phyloP scores from a whole-genome alignment of 1,140 invertebrate species.

The Physella acuta region DNA sequence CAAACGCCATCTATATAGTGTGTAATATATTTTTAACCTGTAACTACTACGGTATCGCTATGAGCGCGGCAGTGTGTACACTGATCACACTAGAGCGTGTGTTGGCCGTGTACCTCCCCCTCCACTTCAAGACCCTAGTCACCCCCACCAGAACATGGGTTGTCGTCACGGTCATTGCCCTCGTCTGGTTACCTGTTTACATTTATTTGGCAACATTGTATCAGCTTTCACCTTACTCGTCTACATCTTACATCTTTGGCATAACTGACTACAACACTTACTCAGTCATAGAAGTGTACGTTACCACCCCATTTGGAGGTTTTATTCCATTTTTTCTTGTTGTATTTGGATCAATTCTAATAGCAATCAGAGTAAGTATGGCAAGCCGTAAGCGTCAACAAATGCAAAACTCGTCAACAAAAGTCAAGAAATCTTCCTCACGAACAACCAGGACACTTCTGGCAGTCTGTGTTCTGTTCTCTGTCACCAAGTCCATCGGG shows the following conservation, averaged over 20 bases:
- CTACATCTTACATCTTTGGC: not conserved
- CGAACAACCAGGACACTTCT: slow-evolving; percentile 4
- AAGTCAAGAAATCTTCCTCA: not conserved
- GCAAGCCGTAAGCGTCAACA: not conserved
- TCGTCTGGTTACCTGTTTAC: not conserved
- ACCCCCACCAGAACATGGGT: slow-evolving; percentile 3
- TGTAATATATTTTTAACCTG: not conserved
- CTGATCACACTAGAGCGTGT: not conserved
- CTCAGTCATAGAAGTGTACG: not conserved
- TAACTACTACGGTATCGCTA: not conserved
- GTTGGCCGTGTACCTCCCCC: not conserved
- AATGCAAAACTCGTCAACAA: not conserved
- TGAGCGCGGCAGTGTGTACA: not conserved
- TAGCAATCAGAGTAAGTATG: slow-evolving; percentile 1
- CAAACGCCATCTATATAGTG: not conserved
- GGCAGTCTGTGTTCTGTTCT: not conserved
- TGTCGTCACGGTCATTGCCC: not conserved
- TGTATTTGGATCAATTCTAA: not conserved
- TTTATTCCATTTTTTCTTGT: not conserved
- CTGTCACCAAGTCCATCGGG: slow-evolving; percentile 1
- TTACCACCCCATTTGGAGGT: not conserved
- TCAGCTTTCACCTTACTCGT: not conserved
- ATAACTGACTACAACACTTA: not conserved
- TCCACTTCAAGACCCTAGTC: not conserved
- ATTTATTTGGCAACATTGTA: not conserved